Evolutionary conservation across 2,113 vertebrate species (phyloP), one percentile per base, ranked within the genome.

Genomic region (Pelmatolapia mariae): DNA sequence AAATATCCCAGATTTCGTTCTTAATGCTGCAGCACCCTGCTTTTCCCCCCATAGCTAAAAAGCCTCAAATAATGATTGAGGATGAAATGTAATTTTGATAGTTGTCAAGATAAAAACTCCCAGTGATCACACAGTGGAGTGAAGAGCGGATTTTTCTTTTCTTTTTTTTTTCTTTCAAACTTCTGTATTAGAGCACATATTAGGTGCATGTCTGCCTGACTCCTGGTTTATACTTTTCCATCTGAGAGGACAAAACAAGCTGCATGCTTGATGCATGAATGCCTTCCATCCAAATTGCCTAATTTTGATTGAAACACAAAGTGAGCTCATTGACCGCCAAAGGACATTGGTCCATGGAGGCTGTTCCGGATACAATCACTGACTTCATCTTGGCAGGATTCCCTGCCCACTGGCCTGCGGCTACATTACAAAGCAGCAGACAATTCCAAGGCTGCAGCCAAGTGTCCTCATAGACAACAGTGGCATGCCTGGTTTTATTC

Each of bases 321-420:
- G 90, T 88, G 87, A 91, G 92, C 90, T 88, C 85, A 80, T 38
- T 82, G 92, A 93, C 88, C 86, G 93, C 91, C 91, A 86, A 87
- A 95, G 93, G 92, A 94, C 90, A 61, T 78, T 18, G 54, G 87
- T 59, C 82, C 19, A 10, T 16, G 12, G 89, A 88, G 89, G 86
- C 87, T 33, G 26, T 80, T 89, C 31, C 18, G 4, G 88, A 87
- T 68, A 82, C 82, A 82, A 91, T 87, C 89, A 50, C 87, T 88
- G 93, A 90, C 91, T 92, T 93, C 86, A 87, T 94, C 85, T 90
- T 93, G 93, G 93, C 94, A 86, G 84, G 84, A 59, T n/a, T 91
- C 91, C 82, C 90, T 88, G 87, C 71, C 57, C 88, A 78, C 87
- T 83, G 82, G 88, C 85, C 79, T 56, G 80, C 16, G 50, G 84